phyloP scores from a whole-genome alignment of 2,113 vertebrate genomes.

The Willisornis vidua region DNA sequence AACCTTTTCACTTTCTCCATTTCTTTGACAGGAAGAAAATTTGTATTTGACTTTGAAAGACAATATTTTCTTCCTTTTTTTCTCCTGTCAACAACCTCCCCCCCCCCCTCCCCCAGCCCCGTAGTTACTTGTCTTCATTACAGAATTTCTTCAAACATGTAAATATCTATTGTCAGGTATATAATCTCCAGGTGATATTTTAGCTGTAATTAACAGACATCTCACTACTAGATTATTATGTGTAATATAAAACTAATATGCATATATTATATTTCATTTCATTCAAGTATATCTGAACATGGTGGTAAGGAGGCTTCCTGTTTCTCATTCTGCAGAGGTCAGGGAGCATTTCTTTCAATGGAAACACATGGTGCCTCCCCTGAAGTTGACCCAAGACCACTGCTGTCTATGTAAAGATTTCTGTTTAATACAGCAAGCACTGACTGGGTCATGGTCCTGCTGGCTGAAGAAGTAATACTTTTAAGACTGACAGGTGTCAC shows the following conservation, averaged over 20 bases:
- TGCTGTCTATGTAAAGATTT: not conserved
- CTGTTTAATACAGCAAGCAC: not conserved
- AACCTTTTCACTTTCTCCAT: not conserved
- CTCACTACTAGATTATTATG: not conserved
- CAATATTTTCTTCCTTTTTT: not conserved
- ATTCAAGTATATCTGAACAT: not conserved
- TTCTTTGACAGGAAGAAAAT: not conserved
- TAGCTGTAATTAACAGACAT: not conserved
- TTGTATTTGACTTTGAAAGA: not conserved
- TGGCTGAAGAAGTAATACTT: not conserved
- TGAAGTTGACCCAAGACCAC: not conserved
- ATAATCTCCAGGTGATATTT: not conserved
- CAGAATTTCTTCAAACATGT: not conserved
- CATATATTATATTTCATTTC: not conserved
- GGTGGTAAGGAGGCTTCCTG: not conserved
- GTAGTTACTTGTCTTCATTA: not conserved
- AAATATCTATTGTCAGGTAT: not conserved
- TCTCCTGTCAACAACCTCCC: no score
- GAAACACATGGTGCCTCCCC: rapidly evolving
- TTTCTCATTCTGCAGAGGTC: not conserved
- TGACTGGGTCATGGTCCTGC: not conserved
- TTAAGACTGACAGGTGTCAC: not conserved
- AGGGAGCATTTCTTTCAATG: not conserved
- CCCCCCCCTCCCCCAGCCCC: no score
- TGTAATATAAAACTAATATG: not conserved